Conservation (phyloP, 2,113 vertebrate genomes). For the Tragulus kanchil region DNA sequence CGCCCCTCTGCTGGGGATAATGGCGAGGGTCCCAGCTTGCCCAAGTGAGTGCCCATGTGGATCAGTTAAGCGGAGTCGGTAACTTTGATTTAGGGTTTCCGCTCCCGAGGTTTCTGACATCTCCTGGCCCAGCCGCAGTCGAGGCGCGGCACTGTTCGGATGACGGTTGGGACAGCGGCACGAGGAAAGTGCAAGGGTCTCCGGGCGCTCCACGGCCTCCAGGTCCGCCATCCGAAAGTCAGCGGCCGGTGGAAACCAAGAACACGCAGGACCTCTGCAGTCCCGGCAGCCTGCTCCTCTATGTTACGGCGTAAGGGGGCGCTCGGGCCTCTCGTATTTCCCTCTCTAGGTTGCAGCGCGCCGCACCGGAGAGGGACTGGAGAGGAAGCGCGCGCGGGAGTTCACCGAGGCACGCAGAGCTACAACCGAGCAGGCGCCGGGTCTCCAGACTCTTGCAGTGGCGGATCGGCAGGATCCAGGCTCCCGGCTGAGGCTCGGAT, state of each 20-base stretch:
- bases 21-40: conserved; percentile 75
- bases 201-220: no score
- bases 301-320: background rate
- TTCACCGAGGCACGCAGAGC: background rate
- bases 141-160: background rate
- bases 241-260: background rate
- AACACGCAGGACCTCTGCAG: background rate
- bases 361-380: background rate
- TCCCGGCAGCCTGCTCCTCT: background rate
- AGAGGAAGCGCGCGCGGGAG: background rate
- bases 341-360: no score
- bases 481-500: accelerated
- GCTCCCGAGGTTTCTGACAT: background rate
- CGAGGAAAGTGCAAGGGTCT: background rate
- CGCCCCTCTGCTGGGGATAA: conserved; percentile 66
- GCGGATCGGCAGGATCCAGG: background rate
- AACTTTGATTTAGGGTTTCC: background rate
- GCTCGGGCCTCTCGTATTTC: background rate
- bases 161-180: conserved; percentile 13
- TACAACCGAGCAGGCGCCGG: accelerated
- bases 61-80: conserved; percentile 82
- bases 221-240: background rate
- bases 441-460: background rate
- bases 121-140: background rate
- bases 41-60: conserved; percentile 91